These are phyloP conservation scores for Crossoptilon crossoptilon DNA, from an alignment of 2,797 vertebrate species.

Conservation along the genomic window DNA sequence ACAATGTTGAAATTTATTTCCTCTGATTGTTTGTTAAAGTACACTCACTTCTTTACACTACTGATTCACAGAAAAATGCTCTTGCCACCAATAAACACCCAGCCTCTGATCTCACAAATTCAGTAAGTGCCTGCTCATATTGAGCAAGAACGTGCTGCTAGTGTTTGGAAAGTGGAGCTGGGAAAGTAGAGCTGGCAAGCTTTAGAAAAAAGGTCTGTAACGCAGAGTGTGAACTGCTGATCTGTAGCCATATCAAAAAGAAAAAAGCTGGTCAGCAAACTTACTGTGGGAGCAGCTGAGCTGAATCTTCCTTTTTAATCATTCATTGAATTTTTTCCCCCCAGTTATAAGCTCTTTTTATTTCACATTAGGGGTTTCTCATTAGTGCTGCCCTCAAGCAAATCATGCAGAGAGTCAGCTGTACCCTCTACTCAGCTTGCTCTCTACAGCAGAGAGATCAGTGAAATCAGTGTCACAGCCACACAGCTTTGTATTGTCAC, in stretches of 20 bases:
- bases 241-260: conserved; percentile 41
- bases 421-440: not conserved
- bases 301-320: conserved; percentile 54
- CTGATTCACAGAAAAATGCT: not conserved
- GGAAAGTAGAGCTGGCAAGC: not conserved
- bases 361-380: conserved; percentile 59
- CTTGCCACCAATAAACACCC: not conserved
- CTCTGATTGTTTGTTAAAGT: not conserved
- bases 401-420: not conserved
- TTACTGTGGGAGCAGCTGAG: conserved; percentile 52
- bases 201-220: conserved; percentile 16
- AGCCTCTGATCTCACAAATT: not conserved
- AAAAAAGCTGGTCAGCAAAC: conserved; percentile 60
- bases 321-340: not conserved
- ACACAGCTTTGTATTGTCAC: rapidly evolving
- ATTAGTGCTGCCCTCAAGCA: conserved; percentile 59
- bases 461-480: not conserved
- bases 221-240: conserved; percentile 16
- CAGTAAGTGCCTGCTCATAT: not conserved
- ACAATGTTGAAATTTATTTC: not conserved
- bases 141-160: not conserved
- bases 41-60: not conserved
- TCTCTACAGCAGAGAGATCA: conserved; percentile 1
- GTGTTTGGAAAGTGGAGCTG: not conserved
- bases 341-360: conserved; percentile 25